Evolutionary conservation across 1,140 invertebrate genomes (phyloP).

Genomic region (Linepithema humile): DNA sequence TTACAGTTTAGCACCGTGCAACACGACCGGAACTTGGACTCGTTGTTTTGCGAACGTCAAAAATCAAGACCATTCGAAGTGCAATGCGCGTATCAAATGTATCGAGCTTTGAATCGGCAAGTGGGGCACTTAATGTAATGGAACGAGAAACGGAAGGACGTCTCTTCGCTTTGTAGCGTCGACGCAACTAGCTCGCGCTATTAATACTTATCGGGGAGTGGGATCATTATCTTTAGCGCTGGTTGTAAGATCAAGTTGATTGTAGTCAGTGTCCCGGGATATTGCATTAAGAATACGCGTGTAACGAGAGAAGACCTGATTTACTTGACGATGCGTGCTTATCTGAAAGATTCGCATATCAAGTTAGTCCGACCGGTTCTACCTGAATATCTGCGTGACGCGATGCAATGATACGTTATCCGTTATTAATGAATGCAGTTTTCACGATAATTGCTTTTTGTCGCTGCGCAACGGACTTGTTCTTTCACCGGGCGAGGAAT

Average conservation of each 20-base stretch:
- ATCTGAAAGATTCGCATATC: constrained; percentile 69
- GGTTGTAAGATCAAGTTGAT: constrained; percentile 62
- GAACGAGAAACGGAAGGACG: constrained; percentile 48
- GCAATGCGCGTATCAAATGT: constrained; percentile 46
- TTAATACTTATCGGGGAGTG: constrained; percentile 50
- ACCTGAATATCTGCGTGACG: constrained; percentile 59
- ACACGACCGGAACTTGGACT: constrained; percentile 22
- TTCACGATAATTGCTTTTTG: constrained; percentile 66
- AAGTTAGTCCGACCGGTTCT: constrained; percentile 65
- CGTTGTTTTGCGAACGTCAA: constrained; percentile 48
- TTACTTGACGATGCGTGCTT: constrained; percentile 65
- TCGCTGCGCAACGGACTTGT: constrained; percentile 20
- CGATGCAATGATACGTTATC: constrained; percentile 69
- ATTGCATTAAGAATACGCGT: constrained; percentile 63
- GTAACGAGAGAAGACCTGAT: constrained; percentile 64
- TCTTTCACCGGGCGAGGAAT: constrained; percentile 26
- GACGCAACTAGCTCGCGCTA: constrained; percentile 49
- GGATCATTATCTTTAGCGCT: constrained; percentile 59
- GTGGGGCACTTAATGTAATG: constrained; percentile 48
- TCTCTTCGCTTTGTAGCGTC: constrained; percentile 24
- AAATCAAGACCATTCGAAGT: constrained; percentile 42
- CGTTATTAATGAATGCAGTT: constrained; percentile 72
- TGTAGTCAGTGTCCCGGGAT: constrained; percentile 61
- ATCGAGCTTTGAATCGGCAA: constrained; percentile 43
- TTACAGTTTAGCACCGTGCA: constrained; percentile 50